Evolutionary conservation across 2,888 invertebrate genomes (phyloP), one percentile per base, ranked within the genome.

Genomic region (Trypoxylon attenuatum): DNA sequence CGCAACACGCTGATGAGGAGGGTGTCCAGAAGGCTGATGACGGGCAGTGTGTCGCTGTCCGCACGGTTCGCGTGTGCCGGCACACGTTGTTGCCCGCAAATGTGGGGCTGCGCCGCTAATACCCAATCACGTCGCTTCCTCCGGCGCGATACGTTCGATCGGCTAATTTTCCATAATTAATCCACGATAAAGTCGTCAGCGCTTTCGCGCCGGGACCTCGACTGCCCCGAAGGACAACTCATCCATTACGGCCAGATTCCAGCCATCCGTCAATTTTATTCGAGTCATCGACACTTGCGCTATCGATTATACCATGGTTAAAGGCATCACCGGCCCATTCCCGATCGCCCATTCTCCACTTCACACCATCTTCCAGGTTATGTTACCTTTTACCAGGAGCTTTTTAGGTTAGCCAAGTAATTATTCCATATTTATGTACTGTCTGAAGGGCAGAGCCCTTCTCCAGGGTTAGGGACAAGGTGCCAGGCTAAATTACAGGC

Each of bases 111-210:
- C n/a, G n/a, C 33, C 33, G 73, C 76, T 82, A 83, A 82, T 82
- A 82, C 76, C 81, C 80, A 81, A 83, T 83, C 80, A 77, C 58
- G 73, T 64, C 55, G 75, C 73, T 79, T 78, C 74, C 76, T 78
- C 76, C 76, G 59, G 66, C 71, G 45, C 63, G 69, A 65, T 56
- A 69, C 76, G 76, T 74, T 77, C 78, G 76, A 79, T 78, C 75
- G 69, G 73, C 69, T 73, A 73, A 72, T 80, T 78, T 80, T 77
- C 79, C 76, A 73, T 78, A 78, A 83, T 81, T 81, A 78, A 76
- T 76, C 68, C 65, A 45, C 64, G 76, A 74, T 76, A 76, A 80
- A 78, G 73, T 76, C 57, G 63, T 64, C 70, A 65, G 59, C 33
- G 51, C 6, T 43, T 46, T 13, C 13, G 13, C 33, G 33, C 33